Evolutionary conservation across 2,797 vertebrate genomes (phyloP), one percentile per base, ranked within the genome.

Genomic region (Scomberomorus guttatus): DNA sequence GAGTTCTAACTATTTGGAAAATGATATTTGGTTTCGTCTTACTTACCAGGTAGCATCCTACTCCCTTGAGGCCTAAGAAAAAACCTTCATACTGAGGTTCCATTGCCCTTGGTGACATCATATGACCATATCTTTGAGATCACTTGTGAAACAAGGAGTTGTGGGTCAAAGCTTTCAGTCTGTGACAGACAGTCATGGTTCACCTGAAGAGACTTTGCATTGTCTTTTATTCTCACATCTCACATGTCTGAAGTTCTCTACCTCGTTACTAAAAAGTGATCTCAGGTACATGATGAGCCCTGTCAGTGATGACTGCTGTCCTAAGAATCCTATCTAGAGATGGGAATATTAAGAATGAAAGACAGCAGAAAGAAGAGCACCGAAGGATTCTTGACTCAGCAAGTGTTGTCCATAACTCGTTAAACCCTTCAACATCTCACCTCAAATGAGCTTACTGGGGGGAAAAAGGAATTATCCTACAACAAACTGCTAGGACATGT

Each of bases 391-490:
- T 42, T 55, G 64, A 68, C 69, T 81, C 85, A 93, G 81, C 80
- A 81, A 42, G 32, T 59, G 51, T 75, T 70, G 75, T 87, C 92
- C 89, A 85, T 75, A 82, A 89, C 77, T 80, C 76, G 77, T 86
- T 83, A 87, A 75, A 27, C 75, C 64, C 72, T 68, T 81, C 66
- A 80, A 77, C 89, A 85, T 75, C 81, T 92, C 82, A 87, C 85
- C 89, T 91, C 78, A 94, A 94, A 94, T 94, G 90, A 95, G 92
- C 89, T 93, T 93, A 88, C 92, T 42, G 91, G 87, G 89, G 83
- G 70, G 25, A 79, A 84, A 32, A 52, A 57, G 42, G 51, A 79
- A 80, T 81, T 87, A 76, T 50, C 51, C 56, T 27, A 39, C 81
- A 69, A 15, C 52, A 73, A 58, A 56, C 85, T 37, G 2, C 57